Evolutionary conservation across 92 coral and sea anemone genomes (phyloP), one percentile per base, ranked within the genome.

Genomic region (Palythoa caribaeorum): DNA sequence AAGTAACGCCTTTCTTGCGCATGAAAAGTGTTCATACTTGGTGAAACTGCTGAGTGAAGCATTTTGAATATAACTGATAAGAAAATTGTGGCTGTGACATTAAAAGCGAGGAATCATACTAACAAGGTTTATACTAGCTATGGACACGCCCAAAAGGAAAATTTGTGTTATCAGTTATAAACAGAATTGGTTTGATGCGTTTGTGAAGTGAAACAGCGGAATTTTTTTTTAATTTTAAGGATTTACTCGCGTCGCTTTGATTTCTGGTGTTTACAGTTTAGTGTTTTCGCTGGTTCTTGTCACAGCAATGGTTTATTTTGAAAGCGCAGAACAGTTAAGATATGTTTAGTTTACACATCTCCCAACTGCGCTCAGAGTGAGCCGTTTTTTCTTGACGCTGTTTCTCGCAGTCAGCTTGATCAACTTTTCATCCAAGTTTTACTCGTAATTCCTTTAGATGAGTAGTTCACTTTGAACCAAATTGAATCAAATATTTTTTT

Each of bases 311-410:
- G 48, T 35, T 54, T 36, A 38, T 35, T 20, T n/a, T 53, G 44
- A 20, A 3, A 77, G 50, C 13, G 40, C 19, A 38, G 19, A 81
- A 81, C 74, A 47, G 76, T 81, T 6, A 81, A 66, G 2, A 50
- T n/a, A 17, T 28, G 38, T 48, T 81, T 81, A 81, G 76, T 65
- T 68, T 81, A 66, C 35, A 28, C 2, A 62, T 68, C 36, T 66
- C 44, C 86, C 86, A 20, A 81, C 86, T 66, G 86, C 59, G 86
- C 38, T 47, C 60, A 81, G 66, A 48, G 71, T 50, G 59, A 66
- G 75, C 39, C 86, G 59, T 66, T 20, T 81, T 79, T 60, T 52
- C 38, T 52, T 81, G 86, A 66, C 53, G 71, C 75, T 65, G 62
- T 66, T 15, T 68, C 74, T 40, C 86, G 19, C 86, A 44, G 76